phyloP scores from a whole-genome alignment of 2,797 vertebrate genomes.

The Toxotes lorentzi region DNA sequence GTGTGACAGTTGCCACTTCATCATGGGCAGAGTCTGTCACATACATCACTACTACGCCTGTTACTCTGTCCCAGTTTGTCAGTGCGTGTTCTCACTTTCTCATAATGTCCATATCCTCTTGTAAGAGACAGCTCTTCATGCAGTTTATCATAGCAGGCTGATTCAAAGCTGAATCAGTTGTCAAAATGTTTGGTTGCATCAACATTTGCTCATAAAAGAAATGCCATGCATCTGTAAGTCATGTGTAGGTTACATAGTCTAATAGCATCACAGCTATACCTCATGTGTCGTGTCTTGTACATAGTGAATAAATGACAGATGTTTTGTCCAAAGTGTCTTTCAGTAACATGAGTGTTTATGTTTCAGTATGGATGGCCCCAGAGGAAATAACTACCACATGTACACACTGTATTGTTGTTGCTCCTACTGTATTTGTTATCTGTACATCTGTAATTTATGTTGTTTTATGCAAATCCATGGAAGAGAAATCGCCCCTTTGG shows the following conservation, averaged over 20 bases:
- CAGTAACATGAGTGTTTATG: slow-evolving; percentile 54
- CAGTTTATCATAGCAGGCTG: not conserved
- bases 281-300: slow-evolving; percentile 32
- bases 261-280: slow-evolving; percentile 21
- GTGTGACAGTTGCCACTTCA: slow-evolving; percentile 75
- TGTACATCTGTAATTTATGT: slow-evolving; percentile 67
- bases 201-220: slow-evolving; percentile 1
- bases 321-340: slow-evolving; percentile 50
- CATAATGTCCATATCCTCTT: slow-evolving; percentile 46
- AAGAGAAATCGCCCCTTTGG: slow-evolving; percentile 61
- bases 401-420: slow-evolving; percentile 45
- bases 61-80: slow-evolving; percentile 49
- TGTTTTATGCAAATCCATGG: slow-evolving; percentile 60
- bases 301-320: slow-evolving; percentile 27
- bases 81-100: slow-evolving; percentile 53
- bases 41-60: slow-evolving; percentile 63
- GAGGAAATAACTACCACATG: slow-evolving; percentile 59
- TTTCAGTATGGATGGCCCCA: slow-evolving; percentile 50
- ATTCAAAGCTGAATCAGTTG: not conserved
- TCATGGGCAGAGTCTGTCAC: slow-evolving; percentile 68
- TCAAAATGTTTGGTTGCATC: slow-evolving; percentile 19
- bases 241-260: slow-evolving; percentile 2
- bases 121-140: slow-evolving; percentile 27
- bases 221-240: slow-evolving; percentile 16
- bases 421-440: slow-evolving; percentile 68